Evolutionary conservation across 2,797 vertebrate genomes (phyloP).

Genomic region (Gorsachius magnificus): DNA sequence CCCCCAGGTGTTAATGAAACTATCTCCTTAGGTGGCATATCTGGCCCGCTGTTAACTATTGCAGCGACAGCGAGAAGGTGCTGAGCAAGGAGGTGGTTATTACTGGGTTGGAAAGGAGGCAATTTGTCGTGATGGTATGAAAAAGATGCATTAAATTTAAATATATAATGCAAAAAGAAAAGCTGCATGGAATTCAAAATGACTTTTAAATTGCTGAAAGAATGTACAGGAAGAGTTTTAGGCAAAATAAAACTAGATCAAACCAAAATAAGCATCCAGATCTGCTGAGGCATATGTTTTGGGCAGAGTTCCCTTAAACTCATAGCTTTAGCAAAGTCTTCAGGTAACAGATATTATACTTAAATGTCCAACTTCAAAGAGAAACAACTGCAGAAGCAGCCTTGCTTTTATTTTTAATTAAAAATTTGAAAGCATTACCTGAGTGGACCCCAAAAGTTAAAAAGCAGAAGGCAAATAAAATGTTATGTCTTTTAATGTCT

Average conservation of each 20-base stretch:
- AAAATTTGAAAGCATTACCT: conserved; percentile 44
- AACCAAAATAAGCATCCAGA: conserved; percentile 17
- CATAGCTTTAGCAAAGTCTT: neutral
- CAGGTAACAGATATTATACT: conserved; percentile 41
- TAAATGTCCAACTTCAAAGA: conserved; percentile 57
- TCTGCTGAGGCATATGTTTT: conserved; percentile 39
- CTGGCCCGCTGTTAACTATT: neutral
- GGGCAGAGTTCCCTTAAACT: conserved; percentile 3
- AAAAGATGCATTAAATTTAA: neutral
- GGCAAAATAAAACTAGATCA: conserved; percentile 34
- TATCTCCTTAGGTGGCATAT: accelerated
- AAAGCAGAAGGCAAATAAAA: conserved; percentile 59
- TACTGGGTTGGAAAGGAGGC: neutral
- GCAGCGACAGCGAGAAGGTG: neutral
- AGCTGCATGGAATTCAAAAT: neutral
- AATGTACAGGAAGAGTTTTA: conserved; percentile 1
- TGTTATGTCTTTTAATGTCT: conserved; percentile 9
- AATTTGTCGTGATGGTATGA: neutral
- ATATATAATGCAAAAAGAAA: conserved; percentile 20
- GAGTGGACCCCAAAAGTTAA: conserved; percentile 34
- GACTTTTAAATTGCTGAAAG: conserved; percentile 17
- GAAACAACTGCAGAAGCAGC: conserved; percentile 19
- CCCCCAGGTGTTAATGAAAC: neutral
- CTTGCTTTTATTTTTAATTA: conserved; percentile 62
- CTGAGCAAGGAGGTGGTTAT: neutral